Evolutionary conservation across 2,113 vertebrate species (phyloP), one percentile per base, ranked within the genome.

Genomic region (Cyanocitta stelleri): DNA sequence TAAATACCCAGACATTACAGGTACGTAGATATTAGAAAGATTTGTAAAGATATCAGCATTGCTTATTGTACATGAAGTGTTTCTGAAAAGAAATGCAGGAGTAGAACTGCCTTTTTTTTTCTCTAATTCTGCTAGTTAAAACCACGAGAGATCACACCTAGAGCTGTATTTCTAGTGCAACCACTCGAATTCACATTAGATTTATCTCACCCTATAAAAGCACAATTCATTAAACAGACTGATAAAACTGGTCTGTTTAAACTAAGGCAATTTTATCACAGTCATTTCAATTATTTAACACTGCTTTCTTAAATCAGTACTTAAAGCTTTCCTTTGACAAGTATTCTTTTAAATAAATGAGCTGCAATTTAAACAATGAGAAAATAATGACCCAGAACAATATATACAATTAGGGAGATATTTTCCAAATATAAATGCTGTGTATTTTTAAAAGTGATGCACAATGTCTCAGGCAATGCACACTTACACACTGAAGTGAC

Each of bases 181-280:
- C 58, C 82, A 95, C 93, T 98, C 90, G 96, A 97, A 96, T 97
- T 97, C 98, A 92, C 96, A 91, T 97, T 96, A 98, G 97, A 98
- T 98, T 98, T 98, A 98, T 98, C 96, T 98, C 96, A 97, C 56
- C 97, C 97, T 97, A 98, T 98, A 98, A 98, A 98, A 98, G 96
- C 97, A 98, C 98, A 98, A 98, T 98, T 98, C 98, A 98, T 98
- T 98, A 98, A 98, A 98, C 96, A 98, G 98, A 98, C 96, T 97
- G 97, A 98, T 97, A 98, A 98, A 98, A 98, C 97, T 97, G 97
- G 98, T 98, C 97, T 98, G 96, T 98, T 98, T 98, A 98, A 98
- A 98, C 97, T 93, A 98, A 97, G 97, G 97, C 98, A 98, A 97
- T 98, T 98, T 98, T 98, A 98, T 98, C 98, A 98, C 97, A 98